Evolutionary conservation across 2,797 vertebrate genomes (phyloP).

Genomic region (Dipus sagitta): DNA sequence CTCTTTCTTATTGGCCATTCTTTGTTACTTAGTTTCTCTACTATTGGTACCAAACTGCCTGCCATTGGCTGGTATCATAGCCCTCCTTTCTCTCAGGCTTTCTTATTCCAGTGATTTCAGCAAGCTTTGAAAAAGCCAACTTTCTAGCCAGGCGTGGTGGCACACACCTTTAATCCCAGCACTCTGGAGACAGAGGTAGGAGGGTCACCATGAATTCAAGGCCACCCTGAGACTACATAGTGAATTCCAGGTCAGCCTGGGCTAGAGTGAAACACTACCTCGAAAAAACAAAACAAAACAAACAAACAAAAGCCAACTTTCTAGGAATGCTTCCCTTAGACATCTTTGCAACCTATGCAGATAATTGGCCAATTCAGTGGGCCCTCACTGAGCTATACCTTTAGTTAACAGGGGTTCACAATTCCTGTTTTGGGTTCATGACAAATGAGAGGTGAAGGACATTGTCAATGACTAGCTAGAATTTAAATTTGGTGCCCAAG

Average conservation of each 20-base stretch:
- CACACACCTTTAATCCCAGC: too few species aligned
- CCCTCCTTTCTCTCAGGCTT: not conserved
- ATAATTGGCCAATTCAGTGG: not conserved
- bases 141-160: not conserved
- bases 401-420: not conserved
- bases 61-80: not conserved
- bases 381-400: not conserved
- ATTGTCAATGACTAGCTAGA: not conserved
- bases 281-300: too few species aligned
- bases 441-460: conserved; percentile 6
- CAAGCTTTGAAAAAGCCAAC: not conserved
- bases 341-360: not conserved
- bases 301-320: not conserved
- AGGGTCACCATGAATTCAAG: too few species aligned
- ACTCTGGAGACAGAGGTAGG: too few species aligned
- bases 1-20: not conserved
- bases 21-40: conserved; percentile 35
- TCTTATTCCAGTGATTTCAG: not conserved
- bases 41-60: not conserved
- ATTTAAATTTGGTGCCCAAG: conserved; percentile 11
- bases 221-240: too few species aligned
- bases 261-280: too few species aligned
- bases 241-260: too few species aligned
- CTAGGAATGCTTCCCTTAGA: too few species aligned
- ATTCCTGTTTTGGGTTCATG: not conserved